Base-by-base conservation (phyloP, 2,113 vertebrate genomes). In the Oreotrochilus melanogaster region DNA sequence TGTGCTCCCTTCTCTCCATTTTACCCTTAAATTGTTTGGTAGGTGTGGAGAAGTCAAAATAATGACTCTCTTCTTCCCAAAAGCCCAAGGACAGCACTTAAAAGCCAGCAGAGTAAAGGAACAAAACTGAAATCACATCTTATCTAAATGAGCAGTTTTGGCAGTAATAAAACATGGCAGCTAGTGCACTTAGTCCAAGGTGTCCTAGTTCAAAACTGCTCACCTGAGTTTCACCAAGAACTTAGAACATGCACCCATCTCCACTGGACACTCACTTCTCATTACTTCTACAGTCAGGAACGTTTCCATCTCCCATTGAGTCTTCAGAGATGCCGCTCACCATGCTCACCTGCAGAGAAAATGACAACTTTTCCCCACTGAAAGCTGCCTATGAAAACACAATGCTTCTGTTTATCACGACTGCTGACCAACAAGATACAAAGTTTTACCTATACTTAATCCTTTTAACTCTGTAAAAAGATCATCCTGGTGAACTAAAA, bases 221-320 rank as follows among this genome's bases (percentile, higher is more conserved):
- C 78, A 89, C 70, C 78, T 10, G 57, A 53, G 24, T 89, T 75
- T 82, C 74, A 88, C 33, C 57, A 91, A 57, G 30, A 94, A 81
- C 45, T 88, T 15, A 73, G 33, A 82, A 85, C 16, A 57, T 10
- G 21, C 75, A 88, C 19, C 21, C 4, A 47, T 61, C 43, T 95
- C 78, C 14, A 9, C 0, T 71, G 65, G 72, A 72, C 64, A 21
- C 54, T 60, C 9, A 19, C 35, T 62, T 62, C 31, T 1, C 18
- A 17, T 72, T 48, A 72, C 43, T 82, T 92, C 73, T 85, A 72
- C 28, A 14, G 56, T 33, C 73, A 67, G 70, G 8, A 87, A 91
- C 1, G 0, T 47, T 71, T 69, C 51, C 70, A 43, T 85, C 31
- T 78, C 65, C 33, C 78, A 60, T 1, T 7, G 19, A 85, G 33